These are phyloP conservation scores for Nycticorax nycticorax DNA, from an alignment of 2,113 vertebrate species.

Conservation along the genomic window DNA sequence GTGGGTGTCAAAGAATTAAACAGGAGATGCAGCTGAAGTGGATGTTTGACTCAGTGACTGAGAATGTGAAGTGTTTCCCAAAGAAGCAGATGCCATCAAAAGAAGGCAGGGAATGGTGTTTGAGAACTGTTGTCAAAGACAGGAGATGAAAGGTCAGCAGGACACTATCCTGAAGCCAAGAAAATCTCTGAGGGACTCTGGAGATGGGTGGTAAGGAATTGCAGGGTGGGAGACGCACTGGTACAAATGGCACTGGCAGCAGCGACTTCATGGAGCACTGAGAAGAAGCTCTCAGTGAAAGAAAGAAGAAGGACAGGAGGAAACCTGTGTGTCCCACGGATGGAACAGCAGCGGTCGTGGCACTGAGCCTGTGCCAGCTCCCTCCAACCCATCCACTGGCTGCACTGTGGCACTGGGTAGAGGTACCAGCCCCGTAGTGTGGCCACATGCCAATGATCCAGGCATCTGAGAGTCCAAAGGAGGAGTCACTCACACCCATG, in stretches of 20 bases:
- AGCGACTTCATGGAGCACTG: not conserved
- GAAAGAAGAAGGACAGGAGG: not conserved
- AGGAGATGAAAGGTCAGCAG: not conserved
- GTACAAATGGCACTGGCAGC: not conserved
- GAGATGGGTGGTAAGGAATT: not conserved
- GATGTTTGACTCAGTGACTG: not conserved
- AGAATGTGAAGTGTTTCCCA: not conserved
- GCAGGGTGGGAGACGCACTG: rapidly evolving
- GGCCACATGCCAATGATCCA: not conserved
- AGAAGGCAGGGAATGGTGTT: not conserved
- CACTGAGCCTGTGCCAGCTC: not conserved
- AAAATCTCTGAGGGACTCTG: not conserved
- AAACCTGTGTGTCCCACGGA: not conserved
- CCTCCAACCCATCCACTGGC: not conserved
- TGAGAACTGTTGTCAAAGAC: not conserved
- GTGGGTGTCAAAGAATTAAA: not conserved
- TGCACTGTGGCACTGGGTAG: not conserved
- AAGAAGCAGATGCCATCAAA: not conserved
- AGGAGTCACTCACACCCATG: not conserved
- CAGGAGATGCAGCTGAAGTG: not conserved
- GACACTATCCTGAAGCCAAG: not conserved
- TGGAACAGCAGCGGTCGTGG: not conserved
- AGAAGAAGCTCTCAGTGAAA: not conserved
- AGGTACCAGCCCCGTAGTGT: not conserved
- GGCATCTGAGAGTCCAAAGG: not conserved